Conservation (phyloP, 2,888 invertebrate species). For the Ormia ochracea region DNA sequence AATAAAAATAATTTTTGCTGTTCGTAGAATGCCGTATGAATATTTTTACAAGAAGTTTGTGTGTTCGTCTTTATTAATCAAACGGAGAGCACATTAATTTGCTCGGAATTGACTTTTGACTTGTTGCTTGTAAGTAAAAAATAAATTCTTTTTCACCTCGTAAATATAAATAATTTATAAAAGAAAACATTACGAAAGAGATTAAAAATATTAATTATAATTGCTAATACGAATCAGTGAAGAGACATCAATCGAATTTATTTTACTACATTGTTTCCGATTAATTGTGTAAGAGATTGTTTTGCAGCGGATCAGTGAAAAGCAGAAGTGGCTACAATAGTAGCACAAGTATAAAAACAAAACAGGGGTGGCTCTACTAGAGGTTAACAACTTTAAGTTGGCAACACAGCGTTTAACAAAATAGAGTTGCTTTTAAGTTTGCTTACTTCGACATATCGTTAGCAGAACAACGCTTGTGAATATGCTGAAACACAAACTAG, state of each 20-base stretch:
- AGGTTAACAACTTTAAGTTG: no score
- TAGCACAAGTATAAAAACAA: not conserved
- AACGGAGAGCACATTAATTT: not conserved
- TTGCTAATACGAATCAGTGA: not conserved
- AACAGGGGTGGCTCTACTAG: not conserved
- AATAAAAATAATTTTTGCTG: not conserved
- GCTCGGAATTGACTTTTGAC: conserved; percentile 11
- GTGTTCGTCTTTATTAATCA: not conserved
- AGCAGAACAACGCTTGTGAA: no score
- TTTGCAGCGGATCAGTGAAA: conserved; percentile 14
- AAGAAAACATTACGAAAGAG: not conserved
- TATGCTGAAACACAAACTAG: no score
- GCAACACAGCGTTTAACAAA: no score
- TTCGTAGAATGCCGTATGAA: conserved; percentile 9
- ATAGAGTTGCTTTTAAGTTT: no score
- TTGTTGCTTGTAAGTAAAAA: not conserved
- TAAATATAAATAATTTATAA: conserved; percentile 4
- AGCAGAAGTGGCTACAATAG: not conserved
- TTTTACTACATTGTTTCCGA: conserved; percentile 33
- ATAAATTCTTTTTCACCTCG: conserved; percentile 22
- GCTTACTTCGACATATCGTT: no score
- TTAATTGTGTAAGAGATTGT: conserved; percentile 53
- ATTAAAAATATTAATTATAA: not conserved
- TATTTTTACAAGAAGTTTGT: not conserved
- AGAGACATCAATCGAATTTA: not conserved